A percentile compares a stretch with the other conserved stretches of the same genome.
Evolutionary conservation across 2,888 invertebrate species (phyloP).

Genomic region (Tipula helvola): DNA sequence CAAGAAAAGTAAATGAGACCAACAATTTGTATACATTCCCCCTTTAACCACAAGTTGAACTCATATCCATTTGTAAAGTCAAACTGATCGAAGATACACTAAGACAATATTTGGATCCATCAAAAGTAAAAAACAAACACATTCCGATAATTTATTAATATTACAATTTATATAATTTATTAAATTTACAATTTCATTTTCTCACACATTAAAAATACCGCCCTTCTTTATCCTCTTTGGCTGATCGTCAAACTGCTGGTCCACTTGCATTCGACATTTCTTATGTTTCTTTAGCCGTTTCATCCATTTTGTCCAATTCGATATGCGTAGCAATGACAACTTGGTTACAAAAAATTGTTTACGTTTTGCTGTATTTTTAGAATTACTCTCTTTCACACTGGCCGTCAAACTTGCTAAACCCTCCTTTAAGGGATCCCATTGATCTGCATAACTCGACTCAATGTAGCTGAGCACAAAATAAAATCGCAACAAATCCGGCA

Average conservation of each 20-base stretch:
- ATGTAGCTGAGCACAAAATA: background rate
- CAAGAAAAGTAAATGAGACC: too few species aligned
- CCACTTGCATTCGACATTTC: background rate
- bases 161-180: too few species aligned
- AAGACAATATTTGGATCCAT: too few species aligned
- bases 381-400: background rate
- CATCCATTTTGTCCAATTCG: background rate
- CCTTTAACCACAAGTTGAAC: too few species aligned
- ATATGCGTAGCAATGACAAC: background rate
- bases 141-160: background rate
- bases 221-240: background rate
- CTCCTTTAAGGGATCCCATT: background rate
- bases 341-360: background rate
- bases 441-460: background rate
- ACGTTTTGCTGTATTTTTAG: background rate
- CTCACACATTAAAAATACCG: background rate
- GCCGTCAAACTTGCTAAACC: background rate
- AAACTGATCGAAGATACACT: too few species aligned
- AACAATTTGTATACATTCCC: too few species aligned
- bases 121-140: too few species aligned
- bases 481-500: background rate
- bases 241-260: background rate
- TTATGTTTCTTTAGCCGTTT: background rate
- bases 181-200: background rate
- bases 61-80: too few species aligned